Conservation (phyloP, 2,113 vertebrate genomes). For the Neotoma lepida region DNA sequence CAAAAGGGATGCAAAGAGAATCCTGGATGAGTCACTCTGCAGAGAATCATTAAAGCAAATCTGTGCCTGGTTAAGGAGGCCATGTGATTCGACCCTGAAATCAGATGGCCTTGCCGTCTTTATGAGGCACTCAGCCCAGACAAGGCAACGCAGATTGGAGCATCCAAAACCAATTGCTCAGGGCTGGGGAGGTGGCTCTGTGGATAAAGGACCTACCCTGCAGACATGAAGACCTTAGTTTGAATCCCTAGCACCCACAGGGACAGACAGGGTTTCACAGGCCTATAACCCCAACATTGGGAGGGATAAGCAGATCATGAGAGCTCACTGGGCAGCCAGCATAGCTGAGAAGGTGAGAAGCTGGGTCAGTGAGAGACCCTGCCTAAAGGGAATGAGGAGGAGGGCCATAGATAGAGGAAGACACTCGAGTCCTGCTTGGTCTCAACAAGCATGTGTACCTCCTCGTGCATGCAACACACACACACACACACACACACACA, state of each 20-base stretch:
- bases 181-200: not conserved
- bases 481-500: not conserved
- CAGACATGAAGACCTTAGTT: not conserved
- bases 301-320: too few species aligned
- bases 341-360: not conserved
- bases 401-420: not conserved
- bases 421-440: too few species aligned
- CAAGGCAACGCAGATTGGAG: not conserved
- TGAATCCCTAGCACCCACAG: not conserved
- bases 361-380: not conserved
- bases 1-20: constrained; percentile 55
- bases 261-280: not conserved
- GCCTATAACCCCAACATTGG: not conserved
- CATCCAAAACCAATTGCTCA: not conserved
- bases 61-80: not conserved
- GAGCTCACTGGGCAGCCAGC: not conserved
- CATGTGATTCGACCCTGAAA: not conserved
- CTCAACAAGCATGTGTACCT: not conserved
- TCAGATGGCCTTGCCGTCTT: not conserved
- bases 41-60: constrained; percentile 62
- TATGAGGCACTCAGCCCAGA: not conserved
- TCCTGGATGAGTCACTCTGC: constrained; percentile 56
- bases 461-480: not conserved
- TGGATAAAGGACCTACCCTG: not conserved
- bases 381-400: not conserved